phyloP scores from a whole-genome alignment of 2,888 invertebrate genomes.

The Mactromeris polynyma region DNA sequence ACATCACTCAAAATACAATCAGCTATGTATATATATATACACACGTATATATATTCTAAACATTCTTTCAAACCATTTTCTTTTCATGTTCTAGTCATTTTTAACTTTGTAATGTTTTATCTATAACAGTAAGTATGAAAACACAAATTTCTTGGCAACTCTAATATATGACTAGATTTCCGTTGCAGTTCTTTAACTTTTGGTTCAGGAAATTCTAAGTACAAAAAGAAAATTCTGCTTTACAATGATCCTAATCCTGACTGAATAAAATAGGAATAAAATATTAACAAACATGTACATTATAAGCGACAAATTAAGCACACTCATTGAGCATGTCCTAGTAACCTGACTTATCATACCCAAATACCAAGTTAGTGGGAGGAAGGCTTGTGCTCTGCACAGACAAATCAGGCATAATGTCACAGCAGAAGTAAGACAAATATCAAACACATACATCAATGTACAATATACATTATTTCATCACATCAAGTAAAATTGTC shows the following conservation, averaged over 20 bases:
- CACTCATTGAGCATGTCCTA: too few relatives aligned
- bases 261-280: background rate
- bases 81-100: background rate
- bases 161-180: background rate
- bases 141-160: too few relatives aligned
- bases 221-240: too few relatives aligned
- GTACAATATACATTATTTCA: background rate
- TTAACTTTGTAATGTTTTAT: background rate
- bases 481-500: background rate
- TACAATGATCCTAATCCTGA: background rate
- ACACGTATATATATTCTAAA: background rate
- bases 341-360: too few relatives aligned
- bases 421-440: background rate
- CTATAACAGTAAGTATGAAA: background rate
- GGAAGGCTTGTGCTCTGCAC: background rate
- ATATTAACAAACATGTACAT: background rate
- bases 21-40: background rate
- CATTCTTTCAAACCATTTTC: background rate
- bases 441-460: background rate
- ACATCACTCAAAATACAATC: background rate
- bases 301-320: too few relatives aligned
- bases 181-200: background rate
- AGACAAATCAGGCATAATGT: background rate
- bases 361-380: too few relatives aligned
- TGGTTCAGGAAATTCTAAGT: background rate